Conservation (phyloP, 2,888 invertebrate genomes). For the Aphrophora alni region DNA sequence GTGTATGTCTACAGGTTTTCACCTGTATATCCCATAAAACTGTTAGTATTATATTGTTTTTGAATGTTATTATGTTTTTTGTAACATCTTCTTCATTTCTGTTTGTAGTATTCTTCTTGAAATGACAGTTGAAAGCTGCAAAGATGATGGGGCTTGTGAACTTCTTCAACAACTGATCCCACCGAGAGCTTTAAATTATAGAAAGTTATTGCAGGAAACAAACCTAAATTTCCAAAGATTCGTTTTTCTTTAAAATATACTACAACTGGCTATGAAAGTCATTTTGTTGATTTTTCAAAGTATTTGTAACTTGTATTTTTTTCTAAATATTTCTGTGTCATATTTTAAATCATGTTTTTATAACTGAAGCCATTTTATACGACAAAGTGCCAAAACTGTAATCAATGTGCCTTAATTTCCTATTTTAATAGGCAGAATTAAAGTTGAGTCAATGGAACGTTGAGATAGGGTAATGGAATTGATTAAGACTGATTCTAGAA, state of each 20-base stretch:
- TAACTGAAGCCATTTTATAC: background rate
- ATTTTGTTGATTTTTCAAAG: background rate
- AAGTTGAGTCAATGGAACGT: background rate
- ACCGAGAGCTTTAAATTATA: background rate
- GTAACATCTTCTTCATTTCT: too few relatives aligned
- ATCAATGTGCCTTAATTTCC: background rate
- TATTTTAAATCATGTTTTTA: background rate
- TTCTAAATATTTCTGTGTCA: background rate
- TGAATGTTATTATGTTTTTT: too few relatives aligned
- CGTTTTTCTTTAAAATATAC: background rate
- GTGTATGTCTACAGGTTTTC: too few relatives aligned
- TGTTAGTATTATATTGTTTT: too few relatives aligned
- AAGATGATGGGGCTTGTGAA: background rate
- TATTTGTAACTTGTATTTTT: background rate
- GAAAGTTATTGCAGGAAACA: background rate
- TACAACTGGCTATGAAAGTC: background rate
- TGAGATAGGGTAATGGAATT: background rate
- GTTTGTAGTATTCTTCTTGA: background rate
- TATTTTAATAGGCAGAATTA: background rate
- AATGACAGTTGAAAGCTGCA: background rate
- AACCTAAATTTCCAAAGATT: background rate
- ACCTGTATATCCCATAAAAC: too few relatives aligned
- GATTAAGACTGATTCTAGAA: background rate
- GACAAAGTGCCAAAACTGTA: background rate
- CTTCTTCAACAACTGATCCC: background rate